phyloP scores from a whole-genome alignment of 2,888 invertebrate species.

The Spilosoma lubricipeda region DNA sequence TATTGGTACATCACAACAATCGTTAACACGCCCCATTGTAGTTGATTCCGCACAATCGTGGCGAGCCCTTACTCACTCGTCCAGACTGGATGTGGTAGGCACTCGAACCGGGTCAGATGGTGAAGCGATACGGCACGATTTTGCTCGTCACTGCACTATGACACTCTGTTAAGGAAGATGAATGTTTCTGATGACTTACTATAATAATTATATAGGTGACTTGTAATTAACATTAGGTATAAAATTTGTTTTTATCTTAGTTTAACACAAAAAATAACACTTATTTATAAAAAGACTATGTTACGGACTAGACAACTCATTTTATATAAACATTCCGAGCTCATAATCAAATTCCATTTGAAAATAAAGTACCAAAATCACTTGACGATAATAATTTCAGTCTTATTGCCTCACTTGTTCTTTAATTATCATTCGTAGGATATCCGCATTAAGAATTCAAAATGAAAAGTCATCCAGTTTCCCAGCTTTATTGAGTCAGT shows the following conservation, averaged over 20 bases:
- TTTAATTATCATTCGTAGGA: conserved; percentile 40
- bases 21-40: conserved; percentile 53
- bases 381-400: conserved; percentile 27
- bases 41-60: conserved; percentile 53
- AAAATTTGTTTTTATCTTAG: background rate
- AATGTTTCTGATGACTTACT: conserved; percentile 54
- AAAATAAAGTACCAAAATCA: conserved; percentile 32
- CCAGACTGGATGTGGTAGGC: conserved; percentile 50
- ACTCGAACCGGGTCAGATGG: conserved; percentile 68
- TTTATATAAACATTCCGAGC: conserved; percentile 33
- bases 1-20: conserved; percentile 47
- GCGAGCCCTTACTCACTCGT: conserved; percentile 52
- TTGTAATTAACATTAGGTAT: background rate
- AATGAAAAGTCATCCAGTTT: conserved; percentile 48
- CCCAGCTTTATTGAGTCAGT: conserved; percentile 46
- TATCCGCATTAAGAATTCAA: conserved; percentile 55
- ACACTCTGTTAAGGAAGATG: conserved; percentile 59
- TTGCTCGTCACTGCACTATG: conserved; percentile 49
- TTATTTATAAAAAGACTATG: conserved; percentile 22
- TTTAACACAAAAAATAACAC: background rate
- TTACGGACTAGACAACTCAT: conserved; percentile 29
- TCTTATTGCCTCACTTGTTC: conserved; percentile 37
- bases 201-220: conserved; percentile 26
- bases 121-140: conserved; percentile 74
- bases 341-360: conserved; percentile 40